A percentile compares a stretch with the other conserved stretches of the same genome.
Conservation (phyloP, 2,113 vertebrate genomes). For the Pavo muticus region DNA sequence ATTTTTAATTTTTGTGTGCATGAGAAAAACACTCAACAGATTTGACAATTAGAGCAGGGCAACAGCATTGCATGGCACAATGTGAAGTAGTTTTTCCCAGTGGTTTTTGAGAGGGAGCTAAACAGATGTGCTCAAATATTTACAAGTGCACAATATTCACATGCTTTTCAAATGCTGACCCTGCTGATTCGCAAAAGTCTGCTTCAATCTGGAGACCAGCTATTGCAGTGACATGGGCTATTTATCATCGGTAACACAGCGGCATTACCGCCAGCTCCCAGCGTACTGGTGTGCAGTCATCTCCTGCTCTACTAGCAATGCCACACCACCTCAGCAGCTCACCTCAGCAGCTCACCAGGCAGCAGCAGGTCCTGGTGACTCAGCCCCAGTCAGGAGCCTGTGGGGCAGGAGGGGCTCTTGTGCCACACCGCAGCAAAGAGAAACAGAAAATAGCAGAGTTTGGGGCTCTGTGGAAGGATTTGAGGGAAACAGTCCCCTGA, state of each 20-base stretch:
- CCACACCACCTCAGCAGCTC: background rate
- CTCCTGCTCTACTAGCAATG: background rate
- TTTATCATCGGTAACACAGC: constrained; percentile 60
- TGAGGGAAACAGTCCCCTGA: background rate
- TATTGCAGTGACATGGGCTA: constrained; percentile 34
- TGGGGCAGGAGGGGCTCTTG: background rate
- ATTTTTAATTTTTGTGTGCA: constrained; percentile 81
- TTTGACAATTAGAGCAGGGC: constrained; percentile 78
- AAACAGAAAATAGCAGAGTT: background rate
- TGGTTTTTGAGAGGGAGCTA: constrained; percentile 71
- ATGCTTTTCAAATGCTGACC: constrained; percentile 76
- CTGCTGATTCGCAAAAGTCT: constrained; percentile 69
- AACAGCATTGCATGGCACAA: constrained; percentile 71
- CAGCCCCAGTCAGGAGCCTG: background rate
- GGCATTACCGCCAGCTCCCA: background rate
- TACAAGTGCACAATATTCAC: constrained; percentile 81
- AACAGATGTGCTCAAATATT: constrained; percentile 84
- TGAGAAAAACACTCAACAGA: constrained; percentile 77
- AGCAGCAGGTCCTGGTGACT: background rate
- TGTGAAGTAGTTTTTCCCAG: constrained; percentile 73
- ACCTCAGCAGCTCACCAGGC: background rate
- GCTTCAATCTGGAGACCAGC: constrained; percentile 73
- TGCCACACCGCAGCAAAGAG: background rate
- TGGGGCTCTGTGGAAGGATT: background rate
- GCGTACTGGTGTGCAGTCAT: background rate